Conservation (phyloP, 2,797 vertebrate genomes). For the Tapera naevia region DNA sequence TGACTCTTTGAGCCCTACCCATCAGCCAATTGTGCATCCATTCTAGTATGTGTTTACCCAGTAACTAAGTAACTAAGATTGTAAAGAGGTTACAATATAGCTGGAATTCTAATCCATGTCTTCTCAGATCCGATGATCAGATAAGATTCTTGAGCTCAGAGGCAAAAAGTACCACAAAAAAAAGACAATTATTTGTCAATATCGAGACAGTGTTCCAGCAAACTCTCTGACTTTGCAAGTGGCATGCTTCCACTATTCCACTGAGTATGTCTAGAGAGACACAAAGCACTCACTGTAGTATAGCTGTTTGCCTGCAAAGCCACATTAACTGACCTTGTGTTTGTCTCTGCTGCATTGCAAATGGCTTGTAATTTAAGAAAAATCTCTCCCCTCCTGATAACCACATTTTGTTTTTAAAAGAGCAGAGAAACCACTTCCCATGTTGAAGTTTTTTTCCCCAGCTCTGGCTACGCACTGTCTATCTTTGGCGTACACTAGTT, state of each 20-base stretch:
- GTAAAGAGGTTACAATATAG: neutral
- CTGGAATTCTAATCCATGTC: neutral
- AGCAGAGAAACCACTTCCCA: neutral
- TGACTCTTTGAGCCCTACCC: too few species aligned
- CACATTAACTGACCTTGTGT: accelerated
- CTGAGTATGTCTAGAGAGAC: neutral
- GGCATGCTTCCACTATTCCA: neutral
- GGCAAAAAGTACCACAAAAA: neutral
- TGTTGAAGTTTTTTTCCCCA: neutral
- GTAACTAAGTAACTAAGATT: neutral
- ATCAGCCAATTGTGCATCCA: too few species aligned
- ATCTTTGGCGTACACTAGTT: neutral
- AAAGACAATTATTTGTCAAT: neutral
- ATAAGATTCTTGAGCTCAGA: neutral
- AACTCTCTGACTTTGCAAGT: neutral
- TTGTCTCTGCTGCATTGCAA: neutral
- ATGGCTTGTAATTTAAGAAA: neutral
- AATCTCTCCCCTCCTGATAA: neutral
- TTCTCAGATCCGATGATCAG: neutral
- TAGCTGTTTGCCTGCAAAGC: accelerated
- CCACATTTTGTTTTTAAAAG: neutral
- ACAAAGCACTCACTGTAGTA: neutral
- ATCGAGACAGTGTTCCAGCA: neutral
- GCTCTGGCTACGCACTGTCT: neutral
- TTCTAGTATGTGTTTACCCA: too few species aligned